These are phyloP conservation scores for Muntiacus muntjak DNA, from an alignment of 2,113 vertebrate species.

Conservation along the genomic window DNA sequence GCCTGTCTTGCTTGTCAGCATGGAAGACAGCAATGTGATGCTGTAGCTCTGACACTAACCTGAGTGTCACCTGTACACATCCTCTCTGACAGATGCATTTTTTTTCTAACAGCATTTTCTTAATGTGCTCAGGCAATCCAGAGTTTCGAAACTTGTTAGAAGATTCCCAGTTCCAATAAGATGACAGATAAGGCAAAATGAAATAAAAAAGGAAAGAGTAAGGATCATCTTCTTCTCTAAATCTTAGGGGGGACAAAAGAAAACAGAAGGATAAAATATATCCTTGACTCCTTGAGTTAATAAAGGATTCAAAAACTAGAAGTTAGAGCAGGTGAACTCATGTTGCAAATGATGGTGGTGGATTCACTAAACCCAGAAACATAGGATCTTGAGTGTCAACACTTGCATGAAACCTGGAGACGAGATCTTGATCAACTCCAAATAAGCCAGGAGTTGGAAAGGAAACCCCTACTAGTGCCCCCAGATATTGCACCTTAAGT, in stretches of 20 bases:
- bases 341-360: fast-evolving
- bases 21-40: fast-evolving
- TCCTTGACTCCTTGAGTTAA: not conserved
- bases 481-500: not conserved
- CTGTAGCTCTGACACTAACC: not conserved
- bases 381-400: not conserved
- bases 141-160: not conserved
- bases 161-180: not conserved
- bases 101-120: not conserved
- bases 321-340: not conserved
- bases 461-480: not conserved
- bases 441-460: not conserved
- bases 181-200: not conserved
- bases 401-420: too few species aligned
- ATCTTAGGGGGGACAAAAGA: not conserved
- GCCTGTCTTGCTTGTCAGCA: not conserved
- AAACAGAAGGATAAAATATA: not conserved
- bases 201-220: not conserved
- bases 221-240: not conserved
- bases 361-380: not conserved
- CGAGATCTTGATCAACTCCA: not conserved
- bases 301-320: not conserved
- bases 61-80: not conserved
- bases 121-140: not conserved
- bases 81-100: not conserved